Evolutionary conservation across 2,797 vertebrate genomes (phyloP).

Genomic region (Darevskia nairensis): DNA sequence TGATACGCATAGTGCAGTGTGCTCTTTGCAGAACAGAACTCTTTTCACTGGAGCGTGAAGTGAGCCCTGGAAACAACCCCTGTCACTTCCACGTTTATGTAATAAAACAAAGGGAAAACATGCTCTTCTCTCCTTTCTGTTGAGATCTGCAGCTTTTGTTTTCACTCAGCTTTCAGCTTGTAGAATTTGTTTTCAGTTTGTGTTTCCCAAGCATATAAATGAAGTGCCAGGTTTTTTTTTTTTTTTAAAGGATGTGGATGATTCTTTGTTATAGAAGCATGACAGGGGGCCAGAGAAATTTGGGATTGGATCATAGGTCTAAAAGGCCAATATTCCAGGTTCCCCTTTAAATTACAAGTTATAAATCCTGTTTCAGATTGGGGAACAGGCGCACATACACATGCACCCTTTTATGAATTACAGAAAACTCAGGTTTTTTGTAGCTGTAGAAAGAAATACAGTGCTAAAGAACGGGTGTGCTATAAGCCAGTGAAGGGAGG

Average conservation of each 20-base stretch:
- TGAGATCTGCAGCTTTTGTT: slow-evolving; percentile 42
- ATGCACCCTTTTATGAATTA: not conserved
- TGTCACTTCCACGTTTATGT: slow-evolving; percentile 45
- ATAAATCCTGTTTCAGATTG: not conserved
- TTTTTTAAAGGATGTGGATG: not conserved
- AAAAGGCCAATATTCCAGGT: not conserved
- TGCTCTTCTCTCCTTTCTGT: slow-evolving; percentile 20
- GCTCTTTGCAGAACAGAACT: slow-evolving; percentile 42
- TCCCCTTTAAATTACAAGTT: not conserved
- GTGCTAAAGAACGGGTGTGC: not conserved
- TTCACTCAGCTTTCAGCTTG: slow-evolving; percentile 33
- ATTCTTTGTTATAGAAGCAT: slow-evolving; percentile 13
- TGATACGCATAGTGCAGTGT: slow-evolving; percentile 5
- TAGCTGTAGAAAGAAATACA: not conserved
- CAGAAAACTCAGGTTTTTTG: not conserved
- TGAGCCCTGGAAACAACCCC: slow-evolving; percentile 49
- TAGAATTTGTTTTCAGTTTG: slow-evolving; percentile 31
- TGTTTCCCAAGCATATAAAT: slow-evolving; percentile 33
- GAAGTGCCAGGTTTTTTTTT: not conserved
- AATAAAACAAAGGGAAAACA: slow-evolving; percentile 56
- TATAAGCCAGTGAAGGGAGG: not conserved
- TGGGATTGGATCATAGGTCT: not conserved
- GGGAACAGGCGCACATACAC: no score
- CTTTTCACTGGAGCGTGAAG: slow-evolving; percentile 52
- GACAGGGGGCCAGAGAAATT: not conserved